These are phyloP conservation scores for Pseudochirops cupreus DNA, from an alignment of 2,797 vertebrate genomes.

Conservation along the genomic window DNA sequence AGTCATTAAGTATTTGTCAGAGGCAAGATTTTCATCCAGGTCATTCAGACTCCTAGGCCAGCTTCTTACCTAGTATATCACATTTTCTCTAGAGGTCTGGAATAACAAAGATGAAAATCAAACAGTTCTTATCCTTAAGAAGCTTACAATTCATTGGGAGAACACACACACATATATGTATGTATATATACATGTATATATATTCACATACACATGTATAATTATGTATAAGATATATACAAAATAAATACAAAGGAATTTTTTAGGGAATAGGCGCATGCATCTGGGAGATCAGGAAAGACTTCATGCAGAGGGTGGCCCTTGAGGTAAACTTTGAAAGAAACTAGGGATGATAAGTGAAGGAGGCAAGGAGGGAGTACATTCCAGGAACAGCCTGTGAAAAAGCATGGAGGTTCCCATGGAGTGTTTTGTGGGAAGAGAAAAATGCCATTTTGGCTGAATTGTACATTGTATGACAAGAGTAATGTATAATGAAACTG, in stretches of 20 bases:
- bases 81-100: too few species aligned
- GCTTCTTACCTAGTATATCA: neutral
- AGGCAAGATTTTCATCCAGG: neutral
- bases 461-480: neutral
- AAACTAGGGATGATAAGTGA: neutral
- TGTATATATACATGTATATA: too few species aligned
- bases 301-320: neutral
- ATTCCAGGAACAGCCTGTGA: neutral
- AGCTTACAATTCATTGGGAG: neutral
- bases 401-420: neutral
- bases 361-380: neutral
- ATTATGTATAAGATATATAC: too few species aligned
- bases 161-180: neutral
- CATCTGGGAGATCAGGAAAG: neutral
- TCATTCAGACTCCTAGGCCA: neutral
- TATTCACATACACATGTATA: neutral
- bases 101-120: too few species aligned
- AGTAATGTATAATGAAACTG: neutral
- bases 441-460: neutral
- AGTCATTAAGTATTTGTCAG: neutral
- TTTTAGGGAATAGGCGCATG: neutral
- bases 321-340: neutral
- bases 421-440: neutral
- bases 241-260: neutral
- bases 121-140: neutral